Percentiles rank a stretch among this genome's conserved stretches.
These are phyloP conservation scores for Nerophis ophidion DNA, from an alignment of 2,113 vertebrate genomes.

Conservation along the genomic window DNA sequence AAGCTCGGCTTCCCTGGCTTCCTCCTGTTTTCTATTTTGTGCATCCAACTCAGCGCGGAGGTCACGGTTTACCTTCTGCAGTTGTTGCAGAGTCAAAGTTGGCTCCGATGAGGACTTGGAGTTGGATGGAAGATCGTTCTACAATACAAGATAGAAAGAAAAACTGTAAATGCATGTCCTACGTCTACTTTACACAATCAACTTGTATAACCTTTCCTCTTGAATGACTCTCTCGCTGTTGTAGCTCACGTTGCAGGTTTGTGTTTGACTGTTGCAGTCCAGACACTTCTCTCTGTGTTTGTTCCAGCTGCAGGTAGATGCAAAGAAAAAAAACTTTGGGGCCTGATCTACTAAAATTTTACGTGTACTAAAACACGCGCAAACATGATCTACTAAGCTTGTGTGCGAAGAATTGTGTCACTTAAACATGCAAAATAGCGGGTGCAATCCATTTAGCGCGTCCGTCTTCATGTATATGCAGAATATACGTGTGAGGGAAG, in stretches of 20 bases:
- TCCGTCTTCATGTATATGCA: too few relatives aligned
- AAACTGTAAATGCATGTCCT: background rate
- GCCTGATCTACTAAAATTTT: too few relatives aligned
- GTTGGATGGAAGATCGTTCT: slow-evolving; percentile 70
- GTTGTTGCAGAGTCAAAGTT: slow-evolving; percentile 74
- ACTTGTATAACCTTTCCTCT: slow-evolving; percentile 50
- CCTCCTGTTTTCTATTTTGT: slow-evolving; percentile 77
- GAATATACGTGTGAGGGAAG: too few relatives aligned
- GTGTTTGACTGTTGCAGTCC: slow-evolving; percentile 81
- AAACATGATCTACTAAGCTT: too few relatives aligned
- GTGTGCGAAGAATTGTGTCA: too few relatives aligned
- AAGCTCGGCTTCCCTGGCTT: slow-evolving; percentile 80
- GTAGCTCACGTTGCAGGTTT: slow-evolving; percentile 80
- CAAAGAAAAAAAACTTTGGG: background rate
- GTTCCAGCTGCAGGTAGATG: slow-evolving; percentile 72
- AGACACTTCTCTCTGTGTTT: slow-evolving; percentile 80
- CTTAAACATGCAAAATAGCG: too few relatives aligned
- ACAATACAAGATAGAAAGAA: slow-evolving; percentile 63
- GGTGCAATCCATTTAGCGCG: too few relatives aligned
- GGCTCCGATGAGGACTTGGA: slow-evolving; percentile 63
- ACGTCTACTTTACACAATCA: background rate
- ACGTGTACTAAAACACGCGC: too few relatives aligned
- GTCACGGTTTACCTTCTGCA: slow-evolving; percentile 84
- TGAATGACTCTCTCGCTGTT: slow-evolving; percentile 74
- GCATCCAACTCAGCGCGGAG: slow-evolving; percentile 80